Evolutionary conservation across 2,113 vertebrate species (phyloP).

Genomic region (Poicephalus gulielmi): DNA sequence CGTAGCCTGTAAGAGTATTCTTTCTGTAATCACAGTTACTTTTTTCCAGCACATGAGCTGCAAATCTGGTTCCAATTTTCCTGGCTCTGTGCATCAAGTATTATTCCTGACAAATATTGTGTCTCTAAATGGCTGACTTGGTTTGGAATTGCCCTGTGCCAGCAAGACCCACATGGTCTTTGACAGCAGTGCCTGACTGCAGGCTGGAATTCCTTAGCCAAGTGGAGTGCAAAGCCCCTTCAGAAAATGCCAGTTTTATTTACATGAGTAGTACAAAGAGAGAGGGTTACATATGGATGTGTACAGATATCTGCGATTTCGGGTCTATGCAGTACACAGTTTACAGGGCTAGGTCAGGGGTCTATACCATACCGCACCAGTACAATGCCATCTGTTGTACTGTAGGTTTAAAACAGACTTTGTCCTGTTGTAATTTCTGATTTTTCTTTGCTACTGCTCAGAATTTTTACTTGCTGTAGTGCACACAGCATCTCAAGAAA

Average conservation of each 20-base stretch:
- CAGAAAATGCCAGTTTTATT: background rate
- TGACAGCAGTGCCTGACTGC: background rate
- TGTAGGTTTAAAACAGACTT: background rate
- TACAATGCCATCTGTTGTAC: background rate
- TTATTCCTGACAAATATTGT: background rate
- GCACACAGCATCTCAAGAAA: background rate
- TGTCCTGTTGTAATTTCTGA: background rate
- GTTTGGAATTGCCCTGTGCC: background rate
- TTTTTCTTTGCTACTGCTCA: background rate
- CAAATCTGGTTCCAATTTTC: slow-evolving; percentile 1
- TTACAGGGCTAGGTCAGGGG: background rate
- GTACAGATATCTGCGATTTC: accelerated
- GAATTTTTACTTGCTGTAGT: background rate
- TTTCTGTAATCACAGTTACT: background rate
- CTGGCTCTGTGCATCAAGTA: background rate
- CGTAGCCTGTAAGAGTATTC: background rate
- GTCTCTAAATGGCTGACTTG: background rate
- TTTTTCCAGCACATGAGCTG: background rate
- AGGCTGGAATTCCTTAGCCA: background rate
- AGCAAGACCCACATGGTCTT: background rate
- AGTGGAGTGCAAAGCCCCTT: background rate
- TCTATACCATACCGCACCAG: background rate
- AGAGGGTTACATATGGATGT: background rate
- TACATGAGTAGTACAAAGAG: accelerated
- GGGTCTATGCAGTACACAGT: no score